These are phyloP conservation scores for Cairina moschata DNA, from an alignment of 2,113 vertebrate species.

Conservation along the genomic window DNA sequence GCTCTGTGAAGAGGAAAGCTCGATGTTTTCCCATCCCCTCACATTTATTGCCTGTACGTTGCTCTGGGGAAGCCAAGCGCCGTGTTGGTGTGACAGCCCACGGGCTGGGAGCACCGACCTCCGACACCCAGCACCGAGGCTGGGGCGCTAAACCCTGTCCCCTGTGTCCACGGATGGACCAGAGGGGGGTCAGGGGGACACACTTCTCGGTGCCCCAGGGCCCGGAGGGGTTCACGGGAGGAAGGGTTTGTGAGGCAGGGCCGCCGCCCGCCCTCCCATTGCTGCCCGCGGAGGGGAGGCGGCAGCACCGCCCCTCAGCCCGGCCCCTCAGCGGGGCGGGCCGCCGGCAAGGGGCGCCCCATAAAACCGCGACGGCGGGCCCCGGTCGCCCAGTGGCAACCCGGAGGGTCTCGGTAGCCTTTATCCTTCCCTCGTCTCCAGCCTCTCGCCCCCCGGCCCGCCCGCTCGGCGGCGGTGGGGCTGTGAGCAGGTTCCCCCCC, in stretches of 20 bases:
- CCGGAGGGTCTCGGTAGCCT: no score
- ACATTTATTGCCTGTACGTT: neutral
- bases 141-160: no score
- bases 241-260: slow-evolving; percentile 24
- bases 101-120: neutral
- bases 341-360: neutral
- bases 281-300: neutral
- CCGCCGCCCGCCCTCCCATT: neutral
- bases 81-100: neutral
- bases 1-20: neutral
- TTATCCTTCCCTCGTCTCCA: no score
- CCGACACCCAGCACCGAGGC: no score
- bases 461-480: neutral
- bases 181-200: no score
- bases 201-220: accelerated
- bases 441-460: no score
- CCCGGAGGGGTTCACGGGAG: neutral
- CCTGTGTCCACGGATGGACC: no score
- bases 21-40: neutral
- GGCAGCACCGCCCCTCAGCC: neutral
- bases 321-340: neutral
- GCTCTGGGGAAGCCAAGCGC: neutral
- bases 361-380: neutral
- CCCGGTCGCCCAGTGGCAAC: accelerated
- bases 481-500: neutral